A percentile compares a stretch with the other conserved stretches of the same genome.
Evolutionary conservation across 2,797 vertebrate species (phyloP).

Genomic region (Podarcis siculus): DNA sequence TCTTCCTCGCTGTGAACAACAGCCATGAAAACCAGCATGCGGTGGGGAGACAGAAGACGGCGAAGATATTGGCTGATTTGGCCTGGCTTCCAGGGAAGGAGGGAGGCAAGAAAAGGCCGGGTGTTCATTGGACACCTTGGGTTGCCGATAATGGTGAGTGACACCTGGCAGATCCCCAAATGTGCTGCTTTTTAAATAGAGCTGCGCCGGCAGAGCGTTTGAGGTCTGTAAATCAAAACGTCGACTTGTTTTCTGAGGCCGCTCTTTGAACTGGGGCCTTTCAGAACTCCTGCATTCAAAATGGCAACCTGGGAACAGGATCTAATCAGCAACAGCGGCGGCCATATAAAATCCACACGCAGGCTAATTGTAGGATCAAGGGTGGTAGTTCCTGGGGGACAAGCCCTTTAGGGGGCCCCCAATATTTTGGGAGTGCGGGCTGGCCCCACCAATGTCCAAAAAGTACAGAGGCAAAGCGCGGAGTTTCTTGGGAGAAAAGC

Average conservation of each 20-base stretch:
- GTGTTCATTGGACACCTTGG: neutral
- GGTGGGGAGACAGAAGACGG: neutral
- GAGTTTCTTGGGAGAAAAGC: too few species aligned
- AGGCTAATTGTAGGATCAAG: too few species aligned
- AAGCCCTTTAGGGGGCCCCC: too few species aligned
- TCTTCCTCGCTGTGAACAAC: neutral
- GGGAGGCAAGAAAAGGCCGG: neutral
- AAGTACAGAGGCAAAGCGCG: too few species aligned
- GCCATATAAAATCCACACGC: neutral
- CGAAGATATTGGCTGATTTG: neutral
- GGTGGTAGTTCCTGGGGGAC: too few species aligned
- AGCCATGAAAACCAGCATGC: accelerated
- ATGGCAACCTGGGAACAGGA: neutral
- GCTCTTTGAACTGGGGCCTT: neutral
- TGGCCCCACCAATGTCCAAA: too few species aligned
- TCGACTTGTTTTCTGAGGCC: neutral
- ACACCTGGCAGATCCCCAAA: neutral
- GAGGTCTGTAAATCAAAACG: slow-evolving; percentile 7
- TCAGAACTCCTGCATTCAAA: neutral
- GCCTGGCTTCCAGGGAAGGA: neutral
- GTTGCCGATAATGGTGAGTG: neutral
- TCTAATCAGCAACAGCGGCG: neutral
- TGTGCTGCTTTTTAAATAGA: neutral
- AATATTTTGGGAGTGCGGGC: too few species aligned
- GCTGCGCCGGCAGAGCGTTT: neutral